Percentiles rank a stretch among this genome's conserved stretches.
phyloP scores from a whole-genome alignment of 2,888 invertebrate genomes.

The Malacosoma neustria region DNA sequence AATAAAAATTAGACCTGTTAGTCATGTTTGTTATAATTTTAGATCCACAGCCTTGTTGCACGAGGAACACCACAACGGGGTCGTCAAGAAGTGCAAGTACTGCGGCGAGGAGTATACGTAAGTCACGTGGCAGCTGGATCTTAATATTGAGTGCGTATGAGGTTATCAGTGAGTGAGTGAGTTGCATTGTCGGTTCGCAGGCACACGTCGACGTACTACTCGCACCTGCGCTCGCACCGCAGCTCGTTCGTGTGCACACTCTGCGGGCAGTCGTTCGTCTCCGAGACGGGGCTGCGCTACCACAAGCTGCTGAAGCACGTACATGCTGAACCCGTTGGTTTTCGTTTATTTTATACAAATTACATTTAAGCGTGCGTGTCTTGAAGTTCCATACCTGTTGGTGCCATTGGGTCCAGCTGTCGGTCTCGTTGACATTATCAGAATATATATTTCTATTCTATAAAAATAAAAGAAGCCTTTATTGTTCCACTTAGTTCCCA shows the following conservation, averaged over 20 bases:
- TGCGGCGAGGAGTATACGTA: constrained; percentile 43
- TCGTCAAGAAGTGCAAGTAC: constrained; percentile 17
- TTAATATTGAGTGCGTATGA: too few species aligned
- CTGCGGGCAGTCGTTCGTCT: constrained; percentile 41
- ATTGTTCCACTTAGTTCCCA: too few species aligned
- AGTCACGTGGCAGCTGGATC: too few species aligned
- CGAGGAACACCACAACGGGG: constrained; percentile 19
- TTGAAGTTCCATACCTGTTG: too few species aligned
- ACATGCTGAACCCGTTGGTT: constrained; percentile 15
- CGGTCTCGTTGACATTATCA: too few species aligned
- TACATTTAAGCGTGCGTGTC: too few species aligned
- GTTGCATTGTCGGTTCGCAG: too few species aligned
- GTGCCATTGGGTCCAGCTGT: too few species aligned
- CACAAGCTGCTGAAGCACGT: constrained; percentile 35
- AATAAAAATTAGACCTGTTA: too few species aligned
- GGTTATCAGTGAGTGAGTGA: too few species aligned
- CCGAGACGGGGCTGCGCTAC: constrained; percentile 33
- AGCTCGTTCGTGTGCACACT: constrained; percentile 29
- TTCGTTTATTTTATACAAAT: background rate
- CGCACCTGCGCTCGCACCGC: constrained; percentile 36
- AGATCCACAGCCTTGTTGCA: constrained; percentile 19
- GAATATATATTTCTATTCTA: too few species aligned
- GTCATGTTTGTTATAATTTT: constrained; percentile 11
- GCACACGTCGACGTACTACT: constrained; percentile 41
- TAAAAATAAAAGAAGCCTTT: too few species aligned